These are phyloP conservation scores for Aeoliscus strigatus DNA, from an alignment of 2,797 vertebrate species.

Conservation along the genomic window DNA sequence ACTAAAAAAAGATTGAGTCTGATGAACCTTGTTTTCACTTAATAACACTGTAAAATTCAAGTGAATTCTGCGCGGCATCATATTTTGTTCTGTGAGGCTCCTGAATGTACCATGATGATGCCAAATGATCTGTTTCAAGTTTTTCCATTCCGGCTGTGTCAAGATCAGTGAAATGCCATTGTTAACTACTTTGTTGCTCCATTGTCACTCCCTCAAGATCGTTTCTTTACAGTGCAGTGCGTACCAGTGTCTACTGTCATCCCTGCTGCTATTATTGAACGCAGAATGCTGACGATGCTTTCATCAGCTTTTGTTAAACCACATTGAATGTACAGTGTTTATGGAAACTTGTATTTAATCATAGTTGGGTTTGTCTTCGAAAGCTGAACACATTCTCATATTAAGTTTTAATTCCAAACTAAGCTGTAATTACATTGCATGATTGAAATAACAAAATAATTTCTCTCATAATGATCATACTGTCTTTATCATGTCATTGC, in stretches of 20 bases:
- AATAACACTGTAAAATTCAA: constrained; percentile 7
- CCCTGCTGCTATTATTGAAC: neutral
- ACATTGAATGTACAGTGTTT: too few relatives aligned
- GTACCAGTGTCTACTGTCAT: constrained; percentile 13
- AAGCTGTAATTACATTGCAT: too few relatives aligned
- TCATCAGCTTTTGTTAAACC: neutral
- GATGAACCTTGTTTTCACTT: constrained; percentile 3
- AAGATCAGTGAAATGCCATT: constrained; percentile 22
- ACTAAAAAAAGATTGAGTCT: too few relatives aligned
- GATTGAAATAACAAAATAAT: too few relatives aligned
- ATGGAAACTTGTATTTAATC: too few relatives aligned
- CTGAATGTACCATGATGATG: constrained; percentile 18
- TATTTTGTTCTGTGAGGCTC: constrained; percentile 8
- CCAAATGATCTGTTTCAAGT: constrained; percentile 1
- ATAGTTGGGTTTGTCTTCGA: too few relatives aligned
- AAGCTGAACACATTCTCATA: too few relatives aligned
- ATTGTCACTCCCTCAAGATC: constrained; percentile 8
- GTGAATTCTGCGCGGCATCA: constrained; percentile 13
- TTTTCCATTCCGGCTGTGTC: constrained; percentile 20
- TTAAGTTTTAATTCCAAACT: too few relatives aligned
- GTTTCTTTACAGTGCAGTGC: constrained; percentile 17
- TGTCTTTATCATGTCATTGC: too few relatives aligned
- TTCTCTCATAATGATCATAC: too few relatives aligned
- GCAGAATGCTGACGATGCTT: neutral
- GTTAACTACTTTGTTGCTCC: constrained; percentile 8